These are phyloP conservation scores for Lepilemur ruficaudatus DNA, from an alignment of 2,797 vertebrate genomes.

Conservation along the genomic window DNA sequence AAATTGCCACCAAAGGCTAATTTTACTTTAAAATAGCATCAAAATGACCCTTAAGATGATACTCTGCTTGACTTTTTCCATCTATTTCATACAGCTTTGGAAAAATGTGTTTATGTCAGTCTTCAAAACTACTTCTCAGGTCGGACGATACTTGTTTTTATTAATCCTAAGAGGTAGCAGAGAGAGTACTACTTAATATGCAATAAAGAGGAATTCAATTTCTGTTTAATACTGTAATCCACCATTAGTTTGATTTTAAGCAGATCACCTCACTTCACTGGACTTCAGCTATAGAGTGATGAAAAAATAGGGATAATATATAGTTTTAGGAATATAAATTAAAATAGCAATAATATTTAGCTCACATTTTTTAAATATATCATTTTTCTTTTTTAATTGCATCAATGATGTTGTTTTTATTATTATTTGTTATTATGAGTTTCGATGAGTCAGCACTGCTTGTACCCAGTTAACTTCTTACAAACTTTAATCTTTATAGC, in stretches of 20 bases:
- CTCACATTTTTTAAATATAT: neutral
- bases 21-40: constrained; percentile 25
- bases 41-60: neutral
- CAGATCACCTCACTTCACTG: neutral
- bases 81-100: neutral
- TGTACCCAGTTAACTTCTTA: neutral
- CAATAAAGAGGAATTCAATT: neutral
- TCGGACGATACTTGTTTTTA: neutral
- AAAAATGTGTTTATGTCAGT: constrained; percentile 11
- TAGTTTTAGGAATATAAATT: neutral
- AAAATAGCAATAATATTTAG: neutral
- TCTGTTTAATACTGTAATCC: neutral
- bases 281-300: neutral
- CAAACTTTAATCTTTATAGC: neutral
- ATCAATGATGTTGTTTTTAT: neutral
- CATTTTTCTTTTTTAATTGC: neutral
- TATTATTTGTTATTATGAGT: neutral
- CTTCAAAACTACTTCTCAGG: neutral
- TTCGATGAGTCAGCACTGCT: neutral
- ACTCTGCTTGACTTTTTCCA: neutral
- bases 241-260: neutral
- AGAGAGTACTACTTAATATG: neutral
- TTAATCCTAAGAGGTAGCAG: neutral
- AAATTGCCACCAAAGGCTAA: neutral
- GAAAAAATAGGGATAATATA: neutral